A percentile compares a stretch with the other conserved stretches of the same genome.
Conservation (phyloP, 2,113 vertebrate genomes). For the Forbesichthys agassizii region DNA sequence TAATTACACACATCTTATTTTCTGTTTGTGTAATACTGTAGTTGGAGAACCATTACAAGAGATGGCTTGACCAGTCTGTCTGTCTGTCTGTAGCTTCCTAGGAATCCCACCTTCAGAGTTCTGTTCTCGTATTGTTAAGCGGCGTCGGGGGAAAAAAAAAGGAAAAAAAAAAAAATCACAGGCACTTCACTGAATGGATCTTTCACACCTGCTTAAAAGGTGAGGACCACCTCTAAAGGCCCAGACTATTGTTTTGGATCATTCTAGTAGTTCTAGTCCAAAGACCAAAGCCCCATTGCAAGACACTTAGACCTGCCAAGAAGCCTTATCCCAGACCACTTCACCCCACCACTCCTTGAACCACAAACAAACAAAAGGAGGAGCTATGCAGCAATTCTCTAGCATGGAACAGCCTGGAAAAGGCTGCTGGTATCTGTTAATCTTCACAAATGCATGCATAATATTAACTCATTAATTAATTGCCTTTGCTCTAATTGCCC, state of each 20-base stretch:
- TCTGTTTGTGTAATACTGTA: too few relatives aligned
- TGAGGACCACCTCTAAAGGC: too few relatives aligned
- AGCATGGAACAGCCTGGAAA: slow-evolving; percentile 11
- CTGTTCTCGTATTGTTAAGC: too few relatives aligned
- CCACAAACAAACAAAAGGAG: neutral
- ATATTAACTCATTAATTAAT: slow-evolving; percentile 41
- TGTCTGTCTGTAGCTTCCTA: slow-evolving; percentile 7
- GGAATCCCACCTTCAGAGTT: slow-evolving; percentile 51
- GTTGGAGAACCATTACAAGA: too few relatives aligned
- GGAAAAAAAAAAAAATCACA: too few relatives aligned
- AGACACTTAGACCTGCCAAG: slow-evolving; percentile 65
- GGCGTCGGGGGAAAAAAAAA: too few relatives aligned
- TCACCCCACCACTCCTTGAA: slow-evolving; percentile 19
- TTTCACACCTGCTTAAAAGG: too few relatives aligned
- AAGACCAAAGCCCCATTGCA: slow-evolving; percentile 65
- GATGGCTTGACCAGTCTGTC: neutral
- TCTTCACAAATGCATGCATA: slow-evolving; percentile 65
- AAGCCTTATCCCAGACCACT: slow-evolving; percentile 12
- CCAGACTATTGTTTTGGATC: too few relatives aligned
- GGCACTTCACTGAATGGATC: too few relatives aligned
- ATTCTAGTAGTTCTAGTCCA: slow-evolving; percentile 5
- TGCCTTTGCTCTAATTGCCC: slow-evolving; percentile 9
- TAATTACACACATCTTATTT: too few relatives aligned
- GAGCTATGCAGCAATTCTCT: slow-evolving; percentile 1
- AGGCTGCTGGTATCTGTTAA: slow-evolving; percentile 53